phyloP scores from a whole-genome alignment of 2,113 vertebrate species.

The Gasterosteus aculeatus region DNA sequence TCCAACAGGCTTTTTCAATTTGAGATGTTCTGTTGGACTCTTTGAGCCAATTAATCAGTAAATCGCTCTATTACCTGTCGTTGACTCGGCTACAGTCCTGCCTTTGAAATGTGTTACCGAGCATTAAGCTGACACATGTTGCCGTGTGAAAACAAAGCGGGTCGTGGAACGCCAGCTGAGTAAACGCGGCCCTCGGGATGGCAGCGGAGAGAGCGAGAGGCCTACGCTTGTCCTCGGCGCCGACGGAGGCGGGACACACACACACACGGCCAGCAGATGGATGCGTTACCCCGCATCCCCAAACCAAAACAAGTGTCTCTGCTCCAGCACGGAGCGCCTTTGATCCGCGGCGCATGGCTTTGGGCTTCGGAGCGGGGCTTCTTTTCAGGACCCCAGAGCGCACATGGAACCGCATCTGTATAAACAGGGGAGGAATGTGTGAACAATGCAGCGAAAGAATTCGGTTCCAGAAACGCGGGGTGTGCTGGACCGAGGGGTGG shows the following conservation, averaged over 20 bases:
- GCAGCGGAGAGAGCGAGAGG: slow-evolving; percentile 63
- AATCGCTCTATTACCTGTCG: slow-evolving; percentile 81
- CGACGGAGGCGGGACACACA: slow-evolving; percentile 72
- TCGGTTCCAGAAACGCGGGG: slow-evolving; percentile 72
- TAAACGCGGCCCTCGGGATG: slow-evolving; percentile 75
- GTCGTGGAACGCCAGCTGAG: slow-evolving; percentile 80
- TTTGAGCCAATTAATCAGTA: slow-evolving; percentile 72
- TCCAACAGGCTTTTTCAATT: not conserved
- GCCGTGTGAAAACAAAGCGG: slow-evolving; percentile 82
- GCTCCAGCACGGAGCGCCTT: slow-evolving; percentile 87
- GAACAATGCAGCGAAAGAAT: slow-evolving; percentile 85
- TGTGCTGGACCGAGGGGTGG: slow-evolving; percentile 61
- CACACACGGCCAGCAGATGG: slow-evolving; percentile 95
- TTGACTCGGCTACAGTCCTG: slow-evolving; percentile 74
- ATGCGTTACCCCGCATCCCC: slow-evolving; percentile 86
- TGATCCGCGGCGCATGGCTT: slow-evolving; percentile 92
- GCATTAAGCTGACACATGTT: slow-evolving; percentile 86
- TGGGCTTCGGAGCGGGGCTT: slow-evolving; percentile 80
- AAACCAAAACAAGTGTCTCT: slow-evolving; percentile 89
- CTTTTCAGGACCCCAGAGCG: slow-evolving; percentile 82
- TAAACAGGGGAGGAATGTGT: slow-evolving; percentile 91
- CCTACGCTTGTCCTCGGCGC: slow-evolving; percentile 78
- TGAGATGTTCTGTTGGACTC: slow-evolving; percentile 14
- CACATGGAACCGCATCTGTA: slow-evolving; percentile 96
- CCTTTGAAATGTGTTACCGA: slow-evolving; percentile 84